Conservation (phyloP, 92 coral and sea anemone genomes). For the Blastomussa wellsi region DNA sequence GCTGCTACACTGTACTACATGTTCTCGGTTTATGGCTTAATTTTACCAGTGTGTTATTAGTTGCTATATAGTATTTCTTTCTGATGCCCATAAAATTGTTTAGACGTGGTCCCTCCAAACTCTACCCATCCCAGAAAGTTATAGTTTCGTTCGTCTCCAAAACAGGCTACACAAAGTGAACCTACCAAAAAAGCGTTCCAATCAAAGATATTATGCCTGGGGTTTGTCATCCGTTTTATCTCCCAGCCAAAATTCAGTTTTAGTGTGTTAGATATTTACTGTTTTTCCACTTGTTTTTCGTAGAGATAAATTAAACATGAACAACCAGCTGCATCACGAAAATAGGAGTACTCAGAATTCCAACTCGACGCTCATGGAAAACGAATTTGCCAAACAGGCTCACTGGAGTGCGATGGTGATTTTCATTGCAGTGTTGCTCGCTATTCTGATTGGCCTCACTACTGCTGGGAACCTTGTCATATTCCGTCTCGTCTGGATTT, state of each 20-base stretch:
- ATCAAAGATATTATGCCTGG: background rate
- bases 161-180: background rate
- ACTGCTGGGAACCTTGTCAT: constrained; percentile 56
- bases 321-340: background rate
- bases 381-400: background rate
- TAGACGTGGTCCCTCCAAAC: too few species aligned
- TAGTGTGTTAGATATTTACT: background rate
- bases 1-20: too few species aligned
- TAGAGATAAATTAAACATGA: background rate
- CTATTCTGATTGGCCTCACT: constrained; percentile 25
- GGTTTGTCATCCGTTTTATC: background rate
- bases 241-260: background rate
- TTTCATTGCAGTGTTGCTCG: constrained; percentile 28
- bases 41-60: too few species aligned
- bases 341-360: background rate
- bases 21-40: too few species aligned
- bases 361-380: background rate
- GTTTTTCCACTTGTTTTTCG: background rate
- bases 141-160: too few species aligned
- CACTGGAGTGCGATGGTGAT: constrained; percentile 39
- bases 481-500: constrained; percentile 52
- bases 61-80: too few species aligned
- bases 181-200: background rate
- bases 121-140: too few species aligned
- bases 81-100: too few species aligned